Evolutionary conservation across 1,140 invertebrate genomes (phyloP), one percentile per base, ranked within the genome.

Genomic region (Calliopsis andreniformis): DNA sequence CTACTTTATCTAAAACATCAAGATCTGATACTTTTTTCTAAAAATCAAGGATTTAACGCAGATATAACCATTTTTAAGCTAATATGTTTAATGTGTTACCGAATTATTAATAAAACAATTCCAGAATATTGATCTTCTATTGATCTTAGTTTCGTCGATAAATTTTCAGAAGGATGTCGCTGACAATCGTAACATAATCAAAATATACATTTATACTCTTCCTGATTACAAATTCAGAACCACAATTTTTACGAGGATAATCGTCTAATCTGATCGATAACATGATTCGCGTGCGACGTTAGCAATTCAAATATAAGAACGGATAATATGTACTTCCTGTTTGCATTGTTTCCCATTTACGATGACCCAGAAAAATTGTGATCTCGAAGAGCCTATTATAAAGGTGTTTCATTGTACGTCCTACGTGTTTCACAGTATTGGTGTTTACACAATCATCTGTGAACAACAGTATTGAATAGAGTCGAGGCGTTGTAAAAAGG

Each of bases 361-460:
- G 55, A 70, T 4, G 43, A 10, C n/a, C 18, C 18, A 8, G 23
- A 58, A 70, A 70, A 43, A 70, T 49, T n/a, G 43, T 39, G 42
- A 43, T 23, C 16, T 18, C n/a, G n/a, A 8, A 56, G 39, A 32
- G 25, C 63, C 0, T 20, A 43, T 32, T 16, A 12, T 70, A 61
- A 71, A 71, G 68, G 68, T 71, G 56, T 71, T 51, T 71, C 56
- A 61, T 71, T 71, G 68, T 61, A 1, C 68, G 68, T 42, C 56
- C 43, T 23, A 43, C 59, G 59, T 53, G 49, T 72, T 72, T 63
- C 43, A 25, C 45, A 47, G 47, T 14, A 25, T 53, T 35, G 47
- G 47, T 63, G 70, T 72, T 72, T 72, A 72, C 70, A 72, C 68
- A 56, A 61, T 71, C 68, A 61, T 71, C 28, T 56, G 56, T 42